Evolutionary conservation across 2,888 invertebrate genomes (phyloP).

Genomic region (Hipparchia sbordonii): DNA sequence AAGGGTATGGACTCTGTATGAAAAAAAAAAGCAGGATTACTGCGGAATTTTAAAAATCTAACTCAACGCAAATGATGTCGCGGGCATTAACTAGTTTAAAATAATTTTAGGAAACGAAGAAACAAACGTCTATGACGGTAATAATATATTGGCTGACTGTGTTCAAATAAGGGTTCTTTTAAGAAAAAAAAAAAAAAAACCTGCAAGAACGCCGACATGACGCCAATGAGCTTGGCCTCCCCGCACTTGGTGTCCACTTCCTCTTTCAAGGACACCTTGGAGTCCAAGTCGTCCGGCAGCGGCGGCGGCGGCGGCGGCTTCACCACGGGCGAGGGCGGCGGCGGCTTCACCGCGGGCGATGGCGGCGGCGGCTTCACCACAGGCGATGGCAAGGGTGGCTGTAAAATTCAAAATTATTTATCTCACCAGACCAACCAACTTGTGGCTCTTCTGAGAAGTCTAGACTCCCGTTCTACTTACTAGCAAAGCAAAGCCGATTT

Average conservation of each 20-base stretch:
- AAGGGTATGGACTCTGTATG: no score
- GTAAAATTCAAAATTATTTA: no score
- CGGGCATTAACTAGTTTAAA: background rate
- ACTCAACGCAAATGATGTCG: background rate
- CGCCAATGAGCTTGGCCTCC: slow-evolving; percentile 89
- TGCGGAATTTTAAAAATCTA: background rate
- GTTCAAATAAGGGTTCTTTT: no score
- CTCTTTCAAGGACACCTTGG: slow-evolving; percentile 53
- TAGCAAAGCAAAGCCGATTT: no score
- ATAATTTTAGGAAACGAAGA: no score
- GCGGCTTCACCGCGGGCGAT: slow-evolving; percentile 62
- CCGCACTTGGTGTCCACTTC: slow-evolving; percentile 63
- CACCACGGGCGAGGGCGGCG: slow-evolving; percentile 57
- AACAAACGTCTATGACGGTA: no score
- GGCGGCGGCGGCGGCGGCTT: slow-evolving; percentile 73
- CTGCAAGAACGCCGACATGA: slow-evolving; percentile 94
- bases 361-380: slow-evolving; percentile 67
- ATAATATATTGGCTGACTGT: no score
- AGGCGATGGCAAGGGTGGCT: slow-evolving; percentile 39
- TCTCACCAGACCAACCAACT: no score
- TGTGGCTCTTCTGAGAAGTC: no score
- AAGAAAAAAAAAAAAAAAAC: no score
- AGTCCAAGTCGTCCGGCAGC: slow-evolving; percentile 60
- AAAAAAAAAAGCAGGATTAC: no score
- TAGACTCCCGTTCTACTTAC: no score